Conservation (phyloP, 2,888 invertebrate genomes). For the Thymelicus acteon region DNA sequence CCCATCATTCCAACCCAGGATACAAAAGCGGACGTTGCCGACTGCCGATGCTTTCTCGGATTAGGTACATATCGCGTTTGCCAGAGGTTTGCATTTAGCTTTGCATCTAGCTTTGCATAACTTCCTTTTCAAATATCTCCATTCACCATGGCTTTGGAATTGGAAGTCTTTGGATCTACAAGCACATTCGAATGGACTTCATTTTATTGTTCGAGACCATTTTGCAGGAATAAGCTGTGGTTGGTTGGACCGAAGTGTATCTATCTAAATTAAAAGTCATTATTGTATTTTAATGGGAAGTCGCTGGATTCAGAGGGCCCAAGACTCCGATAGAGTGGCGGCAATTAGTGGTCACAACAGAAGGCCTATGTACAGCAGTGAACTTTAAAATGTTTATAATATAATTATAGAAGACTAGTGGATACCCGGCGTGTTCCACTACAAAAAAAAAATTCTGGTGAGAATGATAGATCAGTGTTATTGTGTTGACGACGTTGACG, state of each 20-base stretch:
- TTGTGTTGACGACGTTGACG: no score
- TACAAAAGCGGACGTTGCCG: conserved; percentile 33
- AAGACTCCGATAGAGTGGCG: no score
- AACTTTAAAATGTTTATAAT: no score
- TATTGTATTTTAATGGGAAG: no score
- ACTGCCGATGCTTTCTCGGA: conserved; percentile 23
- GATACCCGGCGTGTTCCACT: no score
- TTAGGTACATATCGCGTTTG: conserved; percentile 1
- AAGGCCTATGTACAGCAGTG: no score
- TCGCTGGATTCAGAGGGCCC: no score
- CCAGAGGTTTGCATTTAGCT: conserved; percentile 4
- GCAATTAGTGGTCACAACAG: no score
- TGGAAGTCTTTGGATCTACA: not conserved
- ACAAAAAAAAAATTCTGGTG: no score
- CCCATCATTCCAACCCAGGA: conserved; percentile 5
- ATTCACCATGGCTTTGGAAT: conserved; percentile 5
- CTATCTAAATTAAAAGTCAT: no score
- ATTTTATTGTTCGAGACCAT: not conserved
- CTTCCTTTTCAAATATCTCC: conserved; percentile 2
- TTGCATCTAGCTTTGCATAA: conserved; percentile 7
- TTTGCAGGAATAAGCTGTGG: not conserved
- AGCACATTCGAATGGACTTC: not conserved
- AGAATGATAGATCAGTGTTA: no score
- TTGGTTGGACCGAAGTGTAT: not conserved
- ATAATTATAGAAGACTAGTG: no score